phyloP scores from a whole-genome alignment of 1,140 invertebrate genomes.

The Drosophila varians region DNA sequence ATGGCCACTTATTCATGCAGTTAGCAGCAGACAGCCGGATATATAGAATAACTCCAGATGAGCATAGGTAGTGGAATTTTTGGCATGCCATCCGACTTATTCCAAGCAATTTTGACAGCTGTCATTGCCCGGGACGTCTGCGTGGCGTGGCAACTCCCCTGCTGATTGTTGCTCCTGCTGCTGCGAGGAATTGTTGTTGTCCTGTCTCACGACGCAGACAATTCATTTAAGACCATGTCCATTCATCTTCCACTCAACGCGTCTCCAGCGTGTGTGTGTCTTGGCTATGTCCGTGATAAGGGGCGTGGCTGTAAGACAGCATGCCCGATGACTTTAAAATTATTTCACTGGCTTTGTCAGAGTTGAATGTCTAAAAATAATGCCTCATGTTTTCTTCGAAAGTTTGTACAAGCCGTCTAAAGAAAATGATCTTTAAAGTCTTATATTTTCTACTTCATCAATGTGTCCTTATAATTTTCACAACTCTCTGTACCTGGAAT shows the following conservation, averaged over 20 bases:
- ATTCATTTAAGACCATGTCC: constrained; percentile 61
- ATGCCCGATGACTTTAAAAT: constrained; percentile 35
- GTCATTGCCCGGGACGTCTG: constrained; percentile 65
- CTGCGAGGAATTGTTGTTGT: constrained; percentile 21
- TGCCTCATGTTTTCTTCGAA: neutral
- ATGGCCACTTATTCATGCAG: constrained; percentile 65
- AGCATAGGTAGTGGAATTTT: constrained; percentile 42
- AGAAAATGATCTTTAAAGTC: no score
- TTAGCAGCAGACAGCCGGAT: constrained; percentile 35
- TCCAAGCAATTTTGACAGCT: constrained; percentile 76
- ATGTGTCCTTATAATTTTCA: no score
- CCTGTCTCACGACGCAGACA: constrained; percentile 52
- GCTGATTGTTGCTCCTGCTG: constrained; percentile 27
- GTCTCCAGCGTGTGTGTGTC: constrained; percentile 5
- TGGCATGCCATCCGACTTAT: constrained; percentile 70
- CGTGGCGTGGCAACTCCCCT: constrained; percentile 39
- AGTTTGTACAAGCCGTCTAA: neutral
- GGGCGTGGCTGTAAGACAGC: constrained; percentile 16
- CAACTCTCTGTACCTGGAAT: no score
- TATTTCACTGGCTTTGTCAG: constrained; percentile 2
- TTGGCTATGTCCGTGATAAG: constrained; percentile 38
- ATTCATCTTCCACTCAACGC: constrained; percentile 29
- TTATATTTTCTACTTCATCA: no score
- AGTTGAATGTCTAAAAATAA: neutral
- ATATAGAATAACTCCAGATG: neutral